Percentiles rank a stretch among this genome's conserved stretches.
These are phyloP conservation scores for Spicauda simplicius DNA, from an alignment of 2,888 invertebrate species.

Conservation along the genomic window DNA sequence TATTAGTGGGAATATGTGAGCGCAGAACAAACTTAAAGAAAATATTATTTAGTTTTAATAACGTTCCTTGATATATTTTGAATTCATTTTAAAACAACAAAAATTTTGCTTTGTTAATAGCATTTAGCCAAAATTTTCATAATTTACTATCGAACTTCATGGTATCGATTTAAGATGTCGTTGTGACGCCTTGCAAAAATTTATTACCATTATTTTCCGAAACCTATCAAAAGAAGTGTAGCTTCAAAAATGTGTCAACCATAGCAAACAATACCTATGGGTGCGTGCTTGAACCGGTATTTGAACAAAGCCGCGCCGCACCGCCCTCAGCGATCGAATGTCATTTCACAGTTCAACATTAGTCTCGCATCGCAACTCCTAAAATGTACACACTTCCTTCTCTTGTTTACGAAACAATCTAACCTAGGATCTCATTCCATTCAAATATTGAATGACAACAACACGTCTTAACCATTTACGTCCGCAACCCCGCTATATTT, in stretches of 20 bases:
- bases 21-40: too few relatives aligned
- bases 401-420: conserved; percentile 35
- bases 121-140: too few relatives aligned
- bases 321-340: conserved; percentile 68
- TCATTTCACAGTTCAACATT: conserved; percentile 71
- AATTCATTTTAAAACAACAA: too few relatives aligned
- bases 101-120: too few relatives aligned
- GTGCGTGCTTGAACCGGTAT: conserved; percentile 58
- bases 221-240: too few relatives aligned
- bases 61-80: too few relatives aligned
- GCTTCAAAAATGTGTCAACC: conserved; percentile 35
- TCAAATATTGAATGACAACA: conserved; percentile 36
- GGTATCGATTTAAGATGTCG: too few relatives aligned
- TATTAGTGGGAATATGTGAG: too few relatives aligned
- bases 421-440: conserved; percentile 29
- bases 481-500: conserved; percentile 53
- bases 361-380: conserved; percentile 66
- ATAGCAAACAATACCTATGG: conserved; percentile 50
- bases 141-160: too few relatives aligned
- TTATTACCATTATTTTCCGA: too few relatives aligned
- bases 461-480: conserved; percentile 33
- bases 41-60: too few relatives aligned
- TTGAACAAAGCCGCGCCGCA: conserved; percentile 75
- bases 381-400: conserved; percentile 44
- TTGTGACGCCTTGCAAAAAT: too few relatives aligned